phyloP scores from a whole-genome alignment of 2,113 vertebrate genomes.

The Crocuta crocuta region DNA sequence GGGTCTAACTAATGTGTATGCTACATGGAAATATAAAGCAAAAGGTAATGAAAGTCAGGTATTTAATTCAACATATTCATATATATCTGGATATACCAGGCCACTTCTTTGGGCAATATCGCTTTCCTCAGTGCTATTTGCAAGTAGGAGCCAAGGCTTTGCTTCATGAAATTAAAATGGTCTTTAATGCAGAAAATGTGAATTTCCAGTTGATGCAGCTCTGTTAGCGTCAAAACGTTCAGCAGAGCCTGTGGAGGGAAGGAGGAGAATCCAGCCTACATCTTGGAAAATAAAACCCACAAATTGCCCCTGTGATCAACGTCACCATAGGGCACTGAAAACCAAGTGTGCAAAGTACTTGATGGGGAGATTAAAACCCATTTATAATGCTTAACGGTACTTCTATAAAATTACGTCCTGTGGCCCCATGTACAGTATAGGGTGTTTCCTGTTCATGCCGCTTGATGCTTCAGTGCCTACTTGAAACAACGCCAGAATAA shows the following conservation, averaged over 20 bases:
- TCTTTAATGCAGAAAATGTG: conserved; percentile 83
- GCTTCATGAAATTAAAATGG: conserved; percentile 85
- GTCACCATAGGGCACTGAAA: conserved; percentile 74
- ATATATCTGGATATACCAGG: conserved; percentile 78
- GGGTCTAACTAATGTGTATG: conserved; percentile 82
- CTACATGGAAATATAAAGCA: conserved; percentile 66
- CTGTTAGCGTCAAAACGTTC: conserved; percentile 81
- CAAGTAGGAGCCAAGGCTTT: conserved; percentile 80
- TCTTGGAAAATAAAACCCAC: conserved; percentile 78
- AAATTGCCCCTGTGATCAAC: conserved; percentile 72
- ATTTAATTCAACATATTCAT: conserved; percentile 80
- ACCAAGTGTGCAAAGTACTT: conserved; percentile 41
- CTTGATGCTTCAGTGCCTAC: neutral
- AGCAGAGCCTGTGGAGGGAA: conserved; percentile 63
- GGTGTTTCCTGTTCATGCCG: neutral
- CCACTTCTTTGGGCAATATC: conserved; percentile 78
- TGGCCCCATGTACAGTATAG: neutral
- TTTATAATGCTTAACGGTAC: neutral
- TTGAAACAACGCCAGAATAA: neutral
- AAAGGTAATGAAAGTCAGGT: conserved; percentile 79
- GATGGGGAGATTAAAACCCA: neutral
- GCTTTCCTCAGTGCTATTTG: conserved; percentile 77
- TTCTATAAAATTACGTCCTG: neutral
- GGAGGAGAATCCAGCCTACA: conserved; percentile 67
- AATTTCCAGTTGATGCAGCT: conserved; percentile 80